phyloP scores from a whole-genome alignment of 2,113 vertebrate genomes.

The Cebidichthys violaceus region DNA sequence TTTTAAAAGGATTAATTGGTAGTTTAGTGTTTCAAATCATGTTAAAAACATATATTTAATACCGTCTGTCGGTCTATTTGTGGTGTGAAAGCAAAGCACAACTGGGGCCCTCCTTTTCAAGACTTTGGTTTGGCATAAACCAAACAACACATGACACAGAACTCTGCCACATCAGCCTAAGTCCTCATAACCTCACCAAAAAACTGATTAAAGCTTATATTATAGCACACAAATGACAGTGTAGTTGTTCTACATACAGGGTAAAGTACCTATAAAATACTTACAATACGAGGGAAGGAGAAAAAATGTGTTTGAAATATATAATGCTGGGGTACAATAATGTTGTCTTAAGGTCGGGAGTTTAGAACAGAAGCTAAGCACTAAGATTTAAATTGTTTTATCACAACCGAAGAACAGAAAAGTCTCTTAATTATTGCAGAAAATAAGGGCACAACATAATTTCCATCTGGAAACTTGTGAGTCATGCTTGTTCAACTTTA shows the following conservation, averaged over 20 bases:
- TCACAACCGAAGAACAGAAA: neutral
- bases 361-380: neutral
- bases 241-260: neutral
- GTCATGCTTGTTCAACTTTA: neutral
- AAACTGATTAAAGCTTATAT: neutral
- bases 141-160: neutral
- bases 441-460: neutral
- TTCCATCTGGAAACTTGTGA: neutral
- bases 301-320: neutral
- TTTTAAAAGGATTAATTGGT: neutral
- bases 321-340: neutral
- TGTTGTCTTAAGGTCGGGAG: neutral
- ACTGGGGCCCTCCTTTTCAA: too few relatives aligned
- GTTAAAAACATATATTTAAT: neutral
- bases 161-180: neutral
- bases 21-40: neutral
- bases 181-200: neutral
- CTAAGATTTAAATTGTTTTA: neutral
- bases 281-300: neutral
- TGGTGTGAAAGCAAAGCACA: too few relatives aligned
- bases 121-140: conserved; percentile 15
- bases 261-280: neutral
- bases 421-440: neutral
- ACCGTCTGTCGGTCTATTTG: too few relatives aligned
- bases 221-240: neutral